Evolutionary conservation across 2,797 vertebrate genomes (phyloP).

Genomic region (Botia almorhae): DNA sequence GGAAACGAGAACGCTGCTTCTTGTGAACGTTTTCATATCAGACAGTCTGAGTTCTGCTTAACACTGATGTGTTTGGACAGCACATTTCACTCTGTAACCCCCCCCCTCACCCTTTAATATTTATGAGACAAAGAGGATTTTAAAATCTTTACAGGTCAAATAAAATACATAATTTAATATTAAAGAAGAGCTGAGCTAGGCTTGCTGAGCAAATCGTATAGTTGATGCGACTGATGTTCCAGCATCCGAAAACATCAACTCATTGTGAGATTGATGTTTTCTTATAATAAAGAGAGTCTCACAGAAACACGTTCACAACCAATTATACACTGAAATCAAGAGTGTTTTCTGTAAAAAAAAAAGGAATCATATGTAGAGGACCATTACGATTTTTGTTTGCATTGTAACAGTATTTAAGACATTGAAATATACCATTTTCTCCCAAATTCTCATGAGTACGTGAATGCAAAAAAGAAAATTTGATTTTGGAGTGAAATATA

Average conservation of each 20-base stretch:
- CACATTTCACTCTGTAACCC: constrained; percentile 17
- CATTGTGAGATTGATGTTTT: background rate
- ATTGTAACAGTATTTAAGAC: no score
- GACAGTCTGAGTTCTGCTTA: background rate
- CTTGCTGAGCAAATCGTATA: background rate
- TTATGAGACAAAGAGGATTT: constrained; percentile 31
- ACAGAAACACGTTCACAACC: no score
- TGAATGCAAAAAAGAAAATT: background rate
- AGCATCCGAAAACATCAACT: background rate
- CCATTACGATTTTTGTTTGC: no score
- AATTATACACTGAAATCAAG: background rate
- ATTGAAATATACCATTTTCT: no score
- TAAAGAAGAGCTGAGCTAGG: background rate
- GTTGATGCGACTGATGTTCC: background rate
- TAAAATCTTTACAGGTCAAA: constrained; percentile 15
- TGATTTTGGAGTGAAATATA: background rate
- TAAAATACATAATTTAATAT: background rate
- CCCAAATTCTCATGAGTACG: no score
- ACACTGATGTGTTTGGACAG: constrained; percentile 24
- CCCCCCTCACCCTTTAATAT: constrained; percentile 3
- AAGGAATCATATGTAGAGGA: no score
- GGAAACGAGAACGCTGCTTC: background rate
- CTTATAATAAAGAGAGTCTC: background rate
- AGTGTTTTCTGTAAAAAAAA: background rate
- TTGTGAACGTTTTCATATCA: background rate